Evolutionary conservation across 2,888 invertebrate species (phyloP).

Genomic region (Cabera pusaria): DNA sequence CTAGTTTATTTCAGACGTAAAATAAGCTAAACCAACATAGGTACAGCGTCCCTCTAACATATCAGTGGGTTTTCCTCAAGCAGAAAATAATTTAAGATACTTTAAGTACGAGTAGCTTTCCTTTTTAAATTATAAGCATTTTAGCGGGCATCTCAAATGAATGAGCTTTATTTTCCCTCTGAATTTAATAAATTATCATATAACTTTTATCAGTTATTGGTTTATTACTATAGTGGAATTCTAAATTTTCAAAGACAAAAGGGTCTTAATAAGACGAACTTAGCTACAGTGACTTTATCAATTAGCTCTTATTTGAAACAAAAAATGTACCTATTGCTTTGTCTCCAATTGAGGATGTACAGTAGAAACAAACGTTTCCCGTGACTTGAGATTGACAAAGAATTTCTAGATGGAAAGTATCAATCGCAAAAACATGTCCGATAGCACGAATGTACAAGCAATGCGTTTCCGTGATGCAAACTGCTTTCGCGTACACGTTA

Average conservation of each 20-base stretch:
- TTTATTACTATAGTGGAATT: no score
- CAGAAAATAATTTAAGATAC: not conserved
- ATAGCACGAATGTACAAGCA: slow-evolving; percentile 48
- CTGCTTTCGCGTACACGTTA: slow-evolving; percentile 42
- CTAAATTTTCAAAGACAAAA: no score
- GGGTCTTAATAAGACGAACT: no score
- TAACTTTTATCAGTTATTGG: no score
- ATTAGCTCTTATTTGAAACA: no score
- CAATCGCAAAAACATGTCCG: slow-evolving; percentile 40
- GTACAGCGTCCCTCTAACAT: slow-evolving; percentile 7
- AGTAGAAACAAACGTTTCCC: not conserved
- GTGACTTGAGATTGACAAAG: slow-evolving; percentile 4
- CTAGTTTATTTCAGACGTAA: slow-evolving; percentile 15
- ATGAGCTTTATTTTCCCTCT: no score
- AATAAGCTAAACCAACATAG: not conserved
- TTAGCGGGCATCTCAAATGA: no score
- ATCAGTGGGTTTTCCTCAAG: slow-evolving; percentile 5
- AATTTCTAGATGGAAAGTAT: slow-evolving; percentile 16
- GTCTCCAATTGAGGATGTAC: no score
- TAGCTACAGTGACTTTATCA: no score
- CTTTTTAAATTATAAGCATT: no score
- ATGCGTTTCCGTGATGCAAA: slow-evolving; percentile 50
- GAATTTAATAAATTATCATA: no score
- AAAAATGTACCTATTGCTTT: no score
- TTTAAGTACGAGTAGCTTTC: not conserved